A percentile compares a stretch with the other conserved stretches of the same genome.
phyloP scores from a whole-genome alignment of 2,797 vertebrate species.

The Melanotaenia trifasciata region DNA sequence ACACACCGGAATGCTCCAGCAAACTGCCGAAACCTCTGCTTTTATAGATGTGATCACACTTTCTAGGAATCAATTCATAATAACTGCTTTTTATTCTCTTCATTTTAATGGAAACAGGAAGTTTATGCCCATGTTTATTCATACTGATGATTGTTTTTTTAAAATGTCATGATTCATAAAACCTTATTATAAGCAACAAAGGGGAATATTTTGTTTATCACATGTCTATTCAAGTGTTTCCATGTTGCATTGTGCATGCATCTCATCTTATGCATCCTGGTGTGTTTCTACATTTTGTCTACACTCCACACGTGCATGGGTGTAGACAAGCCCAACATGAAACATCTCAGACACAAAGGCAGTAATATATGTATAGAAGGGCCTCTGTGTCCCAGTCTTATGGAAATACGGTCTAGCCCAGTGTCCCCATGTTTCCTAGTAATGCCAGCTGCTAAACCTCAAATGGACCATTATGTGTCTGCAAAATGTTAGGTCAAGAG shows the following conservation, averaged over 20 bases:
- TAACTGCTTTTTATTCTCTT: too few relatives aligned
- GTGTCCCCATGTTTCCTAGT: slow-evolving; percentile 66
- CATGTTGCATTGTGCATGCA: not conserved
- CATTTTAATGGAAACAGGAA: too few relatives aligned
- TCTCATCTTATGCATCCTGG: slow-evolving; percentile 10
- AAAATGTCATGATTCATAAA: too few relatives aligned
- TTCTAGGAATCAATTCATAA: too few relatives aligned
- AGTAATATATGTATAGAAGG: slow-evolving; percentile 81
- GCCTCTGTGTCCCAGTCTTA: slow-evolving; percentile 79
- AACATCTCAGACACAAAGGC: slow-evolving; percentile 80
- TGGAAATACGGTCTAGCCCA: slow-evolving; percentile 79
- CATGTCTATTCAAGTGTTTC: slow-evolving; percentile 1
- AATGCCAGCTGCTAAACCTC: slow-evolving; percentile 78
- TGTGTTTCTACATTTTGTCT: not conserved
- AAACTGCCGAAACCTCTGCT: too few relatives aligned
- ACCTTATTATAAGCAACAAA: too few relatives aligned
- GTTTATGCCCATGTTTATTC: too few relatives aligned
- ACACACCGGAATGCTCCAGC: too few relatives aligned
- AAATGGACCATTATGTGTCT: slow-evolving; percentile 81
- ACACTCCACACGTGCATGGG: slow-evolving; percentile 26
- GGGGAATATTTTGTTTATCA: too few relatives aligned
- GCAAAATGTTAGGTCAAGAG: slow-evolving; percentile 80
- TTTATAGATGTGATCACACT: too few relatives aligned
- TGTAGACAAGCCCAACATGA: slow-evolving; percentile 63
- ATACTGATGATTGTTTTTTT: too few relatives aligned